Conservation (phyloP, 2,888 invertebrate genomes). For the Sinodicranocentrus sp. region DNA sequence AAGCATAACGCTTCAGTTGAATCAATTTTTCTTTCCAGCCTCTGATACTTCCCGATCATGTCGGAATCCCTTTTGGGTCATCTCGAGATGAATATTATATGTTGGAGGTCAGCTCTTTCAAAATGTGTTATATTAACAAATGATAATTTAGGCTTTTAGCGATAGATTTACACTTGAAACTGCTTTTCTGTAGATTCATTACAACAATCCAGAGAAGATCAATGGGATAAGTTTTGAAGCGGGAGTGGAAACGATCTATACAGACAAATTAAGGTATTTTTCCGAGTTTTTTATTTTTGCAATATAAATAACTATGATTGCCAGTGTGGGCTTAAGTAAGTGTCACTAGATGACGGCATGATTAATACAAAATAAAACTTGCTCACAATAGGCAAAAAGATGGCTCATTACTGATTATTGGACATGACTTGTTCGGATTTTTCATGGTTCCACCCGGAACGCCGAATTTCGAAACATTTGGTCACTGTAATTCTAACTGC, state of each 20-base stretch:
- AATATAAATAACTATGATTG: too few species aligned
- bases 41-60: slow-evolving; percentile 58
- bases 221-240: slow-evolving; percentile 42
- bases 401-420: not conserved
- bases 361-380: too few species aligned
- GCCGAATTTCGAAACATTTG: not conserved
- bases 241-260: slow-evolving; percentile 55
- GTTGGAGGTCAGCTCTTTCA: slow-evolving; percentile 22
- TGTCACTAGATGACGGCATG: too few species aligned
- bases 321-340: slow-evolving; percentile 10
- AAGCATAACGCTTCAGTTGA: too few species aligned
- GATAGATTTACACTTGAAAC: too few species aligned
- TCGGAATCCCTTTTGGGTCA: slow-evolving; percentile 53
- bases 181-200: slow-evolving; percentile 62
- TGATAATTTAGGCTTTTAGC: too few species aligned
- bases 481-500: slow-evolving; percentile 39
- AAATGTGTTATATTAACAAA: too few species aligned
- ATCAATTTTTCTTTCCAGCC: too few species aligned
- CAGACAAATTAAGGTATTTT: slow-evolving; percentile 49
- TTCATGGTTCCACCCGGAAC: slow-evolving; percentile 39
- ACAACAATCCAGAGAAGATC: slow-evolving; percentile 54
- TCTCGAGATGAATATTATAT: slow-evolving; percentile 53
- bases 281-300: slow-evolving; percentile 15
- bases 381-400: slow-evolving; percentile 29
- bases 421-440: slow-evolving; percentile 24